Evolutionary conservation across 2,888 invertebrate genomes (phyloP), one percentile per base, ranked within the genome.

Genomic region (Tupiocoris notatus): DNA sequence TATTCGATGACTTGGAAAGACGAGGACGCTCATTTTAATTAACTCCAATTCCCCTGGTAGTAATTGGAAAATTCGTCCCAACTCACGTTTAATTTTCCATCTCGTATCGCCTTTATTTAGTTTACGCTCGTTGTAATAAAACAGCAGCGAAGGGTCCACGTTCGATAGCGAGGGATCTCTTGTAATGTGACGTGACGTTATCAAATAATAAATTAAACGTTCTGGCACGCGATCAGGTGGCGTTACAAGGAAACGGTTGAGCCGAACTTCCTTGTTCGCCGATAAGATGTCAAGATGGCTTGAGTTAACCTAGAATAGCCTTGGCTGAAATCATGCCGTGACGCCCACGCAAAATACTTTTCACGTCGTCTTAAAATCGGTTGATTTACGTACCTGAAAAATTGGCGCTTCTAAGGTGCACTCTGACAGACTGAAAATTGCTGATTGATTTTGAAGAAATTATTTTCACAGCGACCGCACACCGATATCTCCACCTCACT

Each of bases 151-250:
- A 39, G 39, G 39, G 39, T 39, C 39, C 39, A 39, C 39, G 39
- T 3, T 39, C 39, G 39, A 39, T 39, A 12, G 39, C 12, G 39
- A 39, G 25, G 39, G 65, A 39, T 65, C 39, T 25, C 12, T 56
- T 21, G 56, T 67, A 70, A 70, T 59, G 70, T 25, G 61, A 70
- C 59, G 22, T 59, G 70, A 70, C 70, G 70, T 70, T 70, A 70
- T 70, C 70, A 25, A 70, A 70, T 59, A 59, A 70, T 70, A 59
- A 70, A 67, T 67, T 67, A 67, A 67, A 58, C 23, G 24, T 25
- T 20, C 58, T 18, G 59, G 58, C 70, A 70, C 70, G 70, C 70
- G 70, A 70, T 70, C 67, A 2, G 57, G 18, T 25, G 65, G 65
- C 39, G 65, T 25, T 18, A 65, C 20, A 39, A 65, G 65, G 65